Evolutionary conservation across 2,888 invertebrate genomes (phyloP), one percentile per base, ranked within the genome.

Genomic region (Clostera curtula): DNA sequence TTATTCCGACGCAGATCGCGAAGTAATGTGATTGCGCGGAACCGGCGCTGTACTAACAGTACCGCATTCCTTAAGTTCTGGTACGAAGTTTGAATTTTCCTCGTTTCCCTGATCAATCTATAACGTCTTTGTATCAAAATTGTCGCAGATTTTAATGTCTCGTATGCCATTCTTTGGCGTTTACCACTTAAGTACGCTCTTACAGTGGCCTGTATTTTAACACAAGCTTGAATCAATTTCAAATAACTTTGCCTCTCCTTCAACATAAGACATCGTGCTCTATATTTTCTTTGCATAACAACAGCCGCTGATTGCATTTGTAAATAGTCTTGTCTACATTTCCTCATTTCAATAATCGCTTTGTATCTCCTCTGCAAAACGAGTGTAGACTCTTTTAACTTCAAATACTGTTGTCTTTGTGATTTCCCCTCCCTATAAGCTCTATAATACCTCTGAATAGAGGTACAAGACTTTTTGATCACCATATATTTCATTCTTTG

Each of bases 401-500:
- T 29, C 12, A 75, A 38, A 43, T 67, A 85, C 9, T 54, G 32
- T 19, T 54, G 39, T 19, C 71, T 62, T 34, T 68, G 53, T 12
- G 40, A 45, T 28, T 45, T 66, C 35, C 53, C 72, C 12, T 38
- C 25, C 26, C 42, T 38, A 31, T 55, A 60, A 1, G 68, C 61
- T 50, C 62, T 67, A 36, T 73, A 86, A 21, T 47, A 51, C 29
- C 49, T 59, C 49, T 88, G 87, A 21, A 88, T 72, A 4, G 45
- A 29, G 11, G 61, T 38, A 23, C 61, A 65, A 1, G 85, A 63
- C 24, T 56, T 58, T 39, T 68, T 59, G 15, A 68, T 49, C 8
- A 44, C 43, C 6, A 71, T 31, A 45, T 76, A 88, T 15, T 59
- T 51, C 7, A 43, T 37, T 34, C 71, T 66, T 26, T 72, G 63